Conservation (phyloP, 2,797 vertebrate genomes). For the Onychomys torridus region DNA sequence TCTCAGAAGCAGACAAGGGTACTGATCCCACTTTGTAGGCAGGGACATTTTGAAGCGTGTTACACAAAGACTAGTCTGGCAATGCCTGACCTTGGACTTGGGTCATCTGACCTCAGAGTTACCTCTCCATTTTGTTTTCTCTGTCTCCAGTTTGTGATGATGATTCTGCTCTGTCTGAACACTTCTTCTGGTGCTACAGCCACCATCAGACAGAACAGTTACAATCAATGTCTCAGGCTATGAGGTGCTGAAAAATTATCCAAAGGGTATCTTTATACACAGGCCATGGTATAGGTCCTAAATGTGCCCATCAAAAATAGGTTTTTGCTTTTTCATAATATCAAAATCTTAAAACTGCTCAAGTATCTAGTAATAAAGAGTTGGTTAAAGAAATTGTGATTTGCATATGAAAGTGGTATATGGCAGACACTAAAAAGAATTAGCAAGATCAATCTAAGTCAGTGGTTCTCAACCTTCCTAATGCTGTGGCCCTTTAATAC, state of each 20-base stretch:
- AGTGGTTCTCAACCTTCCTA: neutral
- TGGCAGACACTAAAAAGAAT: neutral
- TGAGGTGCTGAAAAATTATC: neutral
- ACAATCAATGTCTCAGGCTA: neutral
- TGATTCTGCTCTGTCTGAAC: constrained; percentile 5
- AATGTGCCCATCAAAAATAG: neutral
- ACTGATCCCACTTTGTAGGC: constrained; percentile 33
- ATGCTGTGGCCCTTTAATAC: neutral
- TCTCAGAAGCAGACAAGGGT: neutral
- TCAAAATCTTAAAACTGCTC: neutral
- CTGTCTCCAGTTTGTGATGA: constrained; percentile 6
- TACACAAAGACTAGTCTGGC: neutral
- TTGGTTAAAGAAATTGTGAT: neutral
- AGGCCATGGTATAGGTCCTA: neutral
- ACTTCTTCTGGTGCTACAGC: neutral
- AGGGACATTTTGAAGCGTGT: neutral
- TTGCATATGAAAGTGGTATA: constrained; percentile 22
- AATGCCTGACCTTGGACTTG: neutral
- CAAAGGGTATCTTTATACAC: neutral
- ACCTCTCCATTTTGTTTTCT: neutral
- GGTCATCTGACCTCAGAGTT: neutral
- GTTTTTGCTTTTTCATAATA: constrained; percentile 10
- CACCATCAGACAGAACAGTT: constrained; percentile 9
- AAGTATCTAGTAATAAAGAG: neutral
- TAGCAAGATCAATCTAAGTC: neutral